Evolutionary conservation across 1,140 invertebrate genomes (phyloP).

Genomic region (Procambarus virginalis): DNA sequence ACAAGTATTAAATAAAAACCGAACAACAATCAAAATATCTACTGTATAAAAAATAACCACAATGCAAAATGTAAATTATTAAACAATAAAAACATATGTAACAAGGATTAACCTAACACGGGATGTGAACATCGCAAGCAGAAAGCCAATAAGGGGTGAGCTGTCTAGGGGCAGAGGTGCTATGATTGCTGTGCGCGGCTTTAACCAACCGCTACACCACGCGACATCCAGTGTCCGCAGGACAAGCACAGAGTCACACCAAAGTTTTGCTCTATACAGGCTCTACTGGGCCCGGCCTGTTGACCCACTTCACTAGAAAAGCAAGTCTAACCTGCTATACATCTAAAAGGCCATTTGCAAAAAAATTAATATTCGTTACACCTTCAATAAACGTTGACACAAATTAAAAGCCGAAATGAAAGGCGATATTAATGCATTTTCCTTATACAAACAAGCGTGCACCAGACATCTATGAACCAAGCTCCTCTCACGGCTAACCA

Average conservation of each 20-base stretch:
- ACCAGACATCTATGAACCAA: neutral
- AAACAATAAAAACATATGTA: neutral
- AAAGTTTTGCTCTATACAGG: slow-evolving; percentile 1
- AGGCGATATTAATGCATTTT: neutral
- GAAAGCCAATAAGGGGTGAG: slow-evolving; percentile 46
- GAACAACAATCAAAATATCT: neutral
- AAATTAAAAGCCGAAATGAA: neutral
- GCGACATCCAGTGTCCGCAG: slow-evolving; percentile 31
- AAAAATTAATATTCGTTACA: neutral
- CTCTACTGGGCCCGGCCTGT: neutral
- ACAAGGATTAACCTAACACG: neutral
- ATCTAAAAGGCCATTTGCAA: neutral
- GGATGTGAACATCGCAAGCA: slow-evolving; percentile 28
- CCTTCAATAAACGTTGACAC: neutral
- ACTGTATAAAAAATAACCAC: slow-evolving; percentile 27
- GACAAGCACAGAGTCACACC: neutral
- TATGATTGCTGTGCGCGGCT: no score
- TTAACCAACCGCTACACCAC: slow-evolving; percentile 30
- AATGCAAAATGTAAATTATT: slow-evolving; percentile 22
- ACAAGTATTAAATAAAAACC: neutral
- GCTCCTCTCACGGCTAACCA: neutral
- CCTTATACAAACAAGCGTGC: neutral
- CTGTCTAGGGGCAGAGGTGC: slow-evolving; percentile 42
- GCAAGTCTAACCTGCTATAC: neutral
- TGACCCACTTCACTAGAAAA: neutral